A percentile compares a stretch with the other conserved stretches of the same genome.
Conservation (phyloP, 2,888 invertebrate genomes). For the Campopleginae sp. region DNA sequence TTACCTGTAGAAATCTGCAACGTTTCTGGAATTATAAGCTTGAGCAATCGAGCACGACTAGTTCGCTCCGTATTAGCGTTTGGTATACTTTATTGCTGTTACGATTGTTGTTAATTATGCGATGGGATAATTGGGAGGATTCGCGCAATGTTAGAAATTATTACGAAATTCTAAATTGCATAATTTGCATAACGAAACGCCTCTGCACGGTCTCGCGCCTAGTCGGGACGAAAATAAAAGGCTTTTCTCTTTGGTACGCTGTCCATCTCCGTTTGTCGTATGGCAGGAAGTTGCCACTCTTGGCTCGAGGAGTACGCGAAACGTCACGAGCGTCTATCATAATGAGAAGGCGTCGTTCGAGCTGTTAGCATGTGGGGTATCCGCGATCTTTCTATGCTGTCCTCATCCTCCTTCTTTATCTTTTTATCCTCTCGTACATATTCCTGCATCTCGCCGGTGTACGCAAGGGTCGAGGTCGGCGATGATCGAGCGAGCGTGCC, state of each 20-base stretch:
- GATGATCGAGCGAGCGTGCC: conserved; percentile 60
- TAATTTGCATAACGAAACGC: conserved; percentile 61
- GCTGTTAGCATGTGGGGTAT: conserved; percentile 37
- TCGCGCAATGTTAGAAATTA: conserved; percentile 36
- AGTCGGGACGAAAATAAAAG: conserved; percentile 30
- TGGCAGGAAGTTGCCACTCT: conserved; percentile 60
- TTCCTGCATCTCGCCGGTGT: conserved; percentile 21
- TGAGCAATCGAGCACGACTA: background rate
- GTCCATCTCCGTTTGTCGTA: conserved; percentile 17
- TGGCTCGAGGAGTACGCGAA: conserved; percentile 46
- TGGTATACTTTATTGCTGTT: background rate
- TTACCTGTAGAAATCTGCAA: too few species aligned
- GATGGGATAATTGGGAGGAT: conserved; percentile 29
- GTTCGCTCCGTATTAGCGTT: background rate
- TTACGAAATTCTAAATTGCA: conserved; percentile 57
- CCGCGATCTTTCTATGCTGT: conserved; percentile 32
- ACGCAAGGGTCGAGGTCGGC: conserved; percentile 54
- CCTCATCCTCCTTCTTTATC: conserved; percentile 27
- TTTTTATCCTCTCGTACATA: background rate
- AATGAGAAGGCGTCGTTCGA: conserved; percentile 56
- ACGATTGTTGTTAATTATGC: background rate
- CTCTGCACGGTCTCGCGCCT: conserved; percentile 36
- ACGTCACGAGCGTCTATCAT: conserved; percentile 51
- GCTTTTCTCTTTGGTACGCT: conserved; percentile 6
- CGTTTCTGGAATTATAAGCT: background rate